phyloP scores from a whole-genome alignment of 1,140 invertebrate species.

The Drosophila pseudoananassae region DNA sequence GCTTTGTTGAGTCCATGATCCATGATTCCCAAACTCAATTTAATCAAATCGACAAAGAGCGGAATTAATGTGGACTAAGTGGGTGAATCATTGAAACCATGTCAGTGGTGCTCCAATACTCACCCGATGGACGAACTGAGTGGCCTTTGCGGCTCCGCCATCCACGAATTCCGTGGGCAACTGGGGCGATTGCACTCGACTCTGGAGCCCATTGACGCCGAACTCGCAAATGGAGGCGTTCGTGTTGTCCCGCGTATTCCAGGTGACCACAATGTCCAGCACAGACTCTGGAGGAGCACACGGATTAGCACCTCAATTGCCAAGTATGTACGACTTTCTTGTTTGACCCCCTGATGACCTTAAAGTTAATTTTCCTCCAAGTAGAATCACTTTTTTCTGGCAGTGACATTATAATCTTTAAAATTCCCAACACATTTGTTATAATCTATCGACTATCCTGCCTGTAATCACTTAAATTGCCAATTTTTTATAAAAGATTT shows the following conservation, averaged over 20 bases:
- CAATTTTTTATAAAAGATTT: too few relatives aligned
- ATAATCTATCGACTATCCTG: too few relatives aligned
- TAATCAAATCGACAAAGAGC: too few relatives aligned
- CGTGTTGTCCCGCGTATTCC: constrained; percentile 92
- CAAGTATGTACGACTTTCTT: background rate
- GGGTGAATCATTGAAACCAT: background rate
- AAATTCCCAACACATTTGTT: too few relatives aligned
- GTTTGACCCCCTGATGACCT: background rate
- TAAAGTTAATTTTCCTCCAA: background rate
- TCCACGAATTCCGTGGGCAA: constrained; percentile 88
- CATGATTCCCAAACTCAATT: too few relatives aligned
- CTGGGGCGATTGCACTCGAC: constrained; percentile 85
- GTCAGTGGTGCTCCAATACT: constrained; percentile 82
- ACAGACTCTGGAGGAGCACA: constrained; percentile 85
- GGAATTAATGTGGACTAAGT: background rate
- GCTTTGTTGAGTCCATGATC: too few relatives aligned
- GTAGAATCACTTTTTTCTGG: constrained; percentile 11
- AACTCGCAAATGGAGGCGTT: constrained; percentile 91
- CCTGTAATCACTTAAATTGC: too few relatives aligned
- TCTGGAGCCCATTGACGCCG: constrained; percentile 86
- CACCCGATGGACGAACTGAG: constrained; percentile 93
- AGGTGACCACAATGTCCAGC: constrained; percentile 93
- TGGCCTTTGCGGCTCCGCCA: constrained; percentile 88
- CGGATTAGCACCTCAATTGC: constrained; percentile 23
- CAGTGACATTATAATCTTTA: too few relatives aligned